Percentiles rank a stretch among this genome's conserved stretches.
These are phyloP conservation scores for Heliconius nattereri DNA, from an alignment of 1,140 invertebrate genomes.

Conservation along the genomic window DNA sequence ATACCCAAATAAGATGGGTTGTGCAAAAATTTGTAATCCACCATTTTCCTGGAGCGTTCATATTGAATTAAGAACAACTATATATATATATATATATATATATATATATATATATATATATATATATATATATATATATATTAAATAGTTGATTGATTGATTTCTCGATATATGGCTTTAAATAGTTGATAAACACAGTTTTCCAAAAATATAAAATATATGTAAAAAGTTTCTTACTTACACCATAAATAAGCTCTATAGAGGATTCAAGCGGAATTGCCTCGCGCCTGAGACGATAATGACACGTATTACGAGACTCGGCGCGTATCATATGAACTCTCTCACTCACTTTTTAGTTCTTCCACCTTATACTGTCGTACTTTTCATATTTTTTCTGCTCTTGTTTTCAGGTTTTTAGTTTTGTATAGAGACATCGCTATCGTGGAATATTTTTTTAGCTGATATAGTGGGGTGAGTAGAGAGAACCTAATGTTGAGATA, in stretches of 20 bases:
- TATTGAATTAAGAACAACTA: too few species aligned
- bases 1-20: too few species aligned
- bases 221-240: slow-evolving; percentile 11
- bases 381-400: neutral
- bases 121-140: too few species aligned
- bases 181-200: too few species aligned
- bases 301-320: slow-evolving; percentile 40
- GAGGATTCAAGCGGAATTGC: slow-evolving; percentile 40
- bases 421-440: neutral
- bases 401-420: neutral
- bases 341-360: neutral
- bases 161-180: too few species aligned
- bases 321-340: slow-evolving; percentile 23
- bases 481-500: neutral
- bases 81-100: too few species aligned
- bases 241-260: slow-evolving; percentile 27
- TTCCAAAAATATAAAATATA: neutral
- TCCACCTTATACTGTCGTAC: neutral
- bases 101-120: too few species aligned
- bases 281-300: slow-evolving; percentile 42
- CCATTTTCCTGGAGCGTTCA: too few species aligned
- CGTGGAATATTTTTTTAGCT: neutral
- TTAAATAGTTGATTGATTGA: too few species aligned
- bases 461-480: neutral
- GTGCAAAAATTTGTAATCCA: too few species aligned